Evolutionary conservation across 2,888 invertebrate species (phyloP).

Genomic region (Tipula unca): DNA sequence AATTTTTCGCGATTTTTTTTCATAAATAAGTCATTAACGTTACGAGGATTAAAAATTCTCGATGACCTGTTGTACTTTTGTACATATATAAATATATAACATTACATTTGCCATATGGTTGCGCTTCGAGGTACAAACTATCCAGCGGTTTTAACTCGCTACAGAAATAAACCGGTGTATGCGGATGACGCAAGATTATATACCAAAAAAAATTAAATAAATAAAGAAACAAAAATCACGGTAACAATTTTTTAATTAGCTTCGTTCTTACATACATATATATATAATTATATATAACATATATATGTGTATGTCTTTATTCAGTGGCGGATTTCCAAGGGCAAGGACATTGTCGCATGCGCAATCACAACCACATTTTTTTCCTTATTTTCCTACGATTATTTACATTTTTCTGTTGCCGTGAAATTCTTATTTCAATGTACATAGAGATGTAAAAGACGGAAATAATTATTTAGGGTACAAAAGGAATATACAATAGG

Average conservation of each 20-base stretch:
- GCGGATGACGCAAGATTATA: not conserved
- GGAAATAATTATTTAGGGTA: slow-evolving; percentile 8
- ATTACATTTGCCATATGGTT: not conserved
- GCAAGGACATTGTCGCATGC: slow-evolving; percentile 4
- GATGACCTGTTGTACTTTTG: not conserved
- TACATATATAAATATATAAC: not conserved
- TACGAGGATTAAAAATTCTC: not conserved
- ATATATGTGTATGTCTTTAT: not conserved
- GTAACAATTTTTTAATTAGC: not conserved
- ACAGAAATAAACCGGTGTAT: too few species aligned
- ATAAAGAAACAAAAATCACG: not conserved
- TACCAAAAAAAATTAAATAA: not conserved
- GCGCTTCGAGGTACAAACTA: not conserved
- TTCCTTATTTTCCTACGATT: not conserved
- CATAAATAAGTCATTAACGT: slow-evolving; percentile 1
- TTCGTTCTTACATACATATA: not conserved
- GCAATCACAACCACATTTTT: not conserved
- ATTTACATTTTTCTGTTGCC: not conserved
- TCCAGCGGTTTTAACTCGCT: too few species aligned
- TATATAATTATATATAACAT: too few species aligned
- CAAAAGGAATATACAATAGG: not conserved
- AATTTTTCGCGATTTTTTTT: not conserved
- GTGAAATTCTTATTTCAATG: not conserved
- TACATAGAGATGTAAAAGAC: not conserved
- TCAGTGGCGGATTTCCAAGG: not conserved